These are phyloP conservation scores for Drosophila koepferae DNA, from an alignment of 2,888 invertebrate genomes.

Conservation along the genomic window DNA sequence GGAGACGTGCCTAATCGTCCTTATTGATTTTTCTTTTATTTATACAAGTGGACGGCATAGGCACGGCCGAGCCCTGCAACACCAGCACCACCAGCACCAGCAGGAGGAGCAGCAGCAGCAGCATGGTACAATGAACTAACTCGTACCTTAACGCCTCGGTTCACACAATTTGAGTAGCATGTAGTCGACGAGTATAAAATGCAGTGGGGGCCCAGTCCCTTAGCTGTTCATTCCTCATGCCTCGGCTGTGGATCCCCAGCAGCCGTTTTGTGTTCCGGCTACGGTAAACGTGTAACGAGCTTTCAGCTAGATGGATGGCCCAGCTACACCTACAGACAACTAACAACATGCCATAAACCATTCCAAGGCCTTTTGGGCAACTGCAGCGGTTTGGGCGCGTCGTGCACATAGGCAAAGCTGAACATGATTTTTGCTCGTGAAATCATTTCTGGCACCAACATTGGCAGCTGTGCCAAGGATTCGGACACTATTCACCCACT, in stretches of 20 bases:
- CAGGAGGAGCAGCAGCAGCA: constrained; percentile 37
- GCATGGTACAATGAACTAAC: constrained; percentile 79
- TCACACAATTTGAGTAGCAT: constrained; percentile 79
- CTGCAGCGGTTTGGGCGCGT: constrained; percentile 11
- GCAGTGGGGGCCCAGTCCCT: constrained; percentile 50
- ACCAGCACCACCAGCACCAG: constrained; percentile 33
- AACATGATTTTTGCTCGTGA: constrained; percentile 80
- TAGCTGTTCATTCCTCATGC: neutral
- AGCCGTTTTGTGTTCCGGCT: constrained; percentile 66
- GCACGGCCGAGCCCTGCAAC: neutral
- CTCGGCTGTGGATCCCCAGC: constrained; percentile 31
- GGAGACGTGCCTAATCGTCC: constrained; percentile 81
- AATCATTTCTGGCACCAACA: constrained; percentile 67
- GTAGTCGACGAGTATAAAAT: constrained; percentile 76
- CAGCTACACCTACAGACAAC: constrained; percentile 62
- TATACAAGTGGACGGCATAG: constrained; percentile 55
- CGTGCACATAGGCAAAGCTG: constrained; percentile 34
- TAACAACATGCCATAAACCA: constrained; percentile 74
- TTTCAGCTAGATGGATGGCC: constrained; percentile 73
- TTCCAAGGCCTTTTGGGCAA: constrained; percentile 43
- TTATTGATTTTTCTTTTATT: constrained; percentile 78
- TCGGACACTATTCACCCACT: constrained; percentile 21
- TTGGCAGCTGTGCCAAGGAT: constrained; percentile 53
- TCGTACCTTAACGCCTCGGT: constrained; percentile 81
- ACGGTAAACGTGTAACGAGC: constrained; percentile 74